These are phyloP conservation scores for Phengaris alcon DNA, from an alignment of 2,888 invertebrate species.

Conservation along the genomic window DNA sequence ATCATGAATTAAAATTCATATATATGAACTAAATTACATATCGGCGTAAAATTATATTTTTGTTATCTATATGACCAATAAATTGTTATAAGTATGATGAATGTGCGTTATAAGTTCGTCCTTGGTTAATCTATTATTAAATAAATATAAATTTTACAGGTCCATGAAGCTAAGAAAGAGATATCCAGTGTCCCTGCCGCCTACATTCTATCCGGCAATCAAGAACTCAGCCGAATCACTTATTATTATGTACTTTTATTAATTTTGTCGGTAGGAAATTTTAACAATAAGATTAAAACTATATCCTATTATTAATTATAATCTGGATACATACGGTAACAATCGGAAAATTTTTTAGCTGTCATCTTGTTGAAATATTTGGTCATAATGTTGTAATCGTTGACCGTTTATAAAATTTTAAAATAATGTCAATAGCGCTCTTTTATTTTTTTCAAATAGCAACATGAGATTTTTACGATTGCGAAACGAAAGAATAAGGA, in stretches of 20 bases:
- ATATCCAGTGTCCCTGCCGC: slow-evolving; percentile 58
- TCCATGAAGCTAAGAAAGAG: slow-evolving; percentile 59
- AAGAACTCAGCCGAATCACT: slow-evolving; percentile 48
- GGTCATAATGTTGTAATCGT: slow-evolving; percentile 36
- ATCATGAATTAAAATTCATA: too few relatives aligned
- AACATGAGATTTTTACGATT: slow-evolving; percentile 31
- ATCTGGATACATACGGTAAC: slow-evolving; percentile 37
- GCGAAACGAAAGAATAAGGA: not conserved
- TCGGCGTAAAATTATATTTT: too few relatives aligned
- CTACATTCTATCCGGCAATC: slow-evolving; percentile 59
- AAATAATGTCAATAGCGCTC: slow-evolving; percentile 33
- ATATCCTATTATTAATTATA: slow-evolving; percentile 37
- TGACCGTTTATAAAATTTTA: slow-evolving; percentile 33
- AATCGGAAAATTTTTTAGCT: slow-evolving; percentile 37
- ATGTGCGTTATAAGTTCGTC: not conserved
- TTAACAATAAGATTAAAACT: slow-evolving; percentile 49
- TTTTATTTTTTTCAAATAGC: slow-evolving; percentile 29
- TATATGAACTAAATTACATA: too few relatives aligned
- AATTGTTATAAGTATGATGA: not conserved
- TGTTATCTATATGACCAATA: not conserved
- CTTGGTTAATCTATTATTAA: slow-evolving; percentile 1
- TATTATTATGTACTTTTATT: slow-evolving; percentile 42
- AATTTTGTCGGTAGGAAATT: slow-evolving; percentile 50
- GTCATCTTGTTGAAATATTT: slow-evolving; percentile 39
- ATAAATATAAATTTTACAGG: slow-evolving; percentile 47